These are phyloP conservation scores for Habrosyne pyritoides DNA, from an alignment of 2,888 invertebrate genomes.

Conservation along the genomic window DNA sequence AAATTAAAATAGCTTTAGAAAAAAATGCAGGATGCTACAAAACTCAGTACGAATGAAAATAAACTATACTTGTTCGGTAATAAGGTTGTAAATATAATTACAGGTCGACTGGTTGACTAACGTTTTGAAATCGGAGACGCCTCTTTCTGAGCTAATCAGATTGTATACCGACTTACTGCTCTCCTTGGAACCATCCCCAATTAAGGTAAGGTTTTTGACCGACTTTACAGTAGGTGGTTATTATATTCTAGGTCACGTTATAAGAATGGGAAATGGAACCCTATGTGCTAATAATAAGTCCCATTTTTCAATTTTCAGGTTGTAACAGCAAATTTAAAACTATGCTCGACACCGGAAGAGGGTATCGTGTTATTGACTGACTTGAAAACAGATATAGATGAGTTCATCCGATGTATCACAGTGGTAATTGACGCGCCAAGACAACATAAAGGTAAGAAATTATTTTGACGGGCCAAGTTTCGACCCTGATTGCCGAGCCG, in stretches of 20 bases:
- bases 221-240: background rate
- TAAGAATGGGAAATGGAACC: too few species aligned
- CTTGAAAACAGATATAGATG: conserved; percentile 61
- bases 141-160: conserved; percentile 59
- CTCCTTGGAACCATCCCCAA: conserved; percentile 67
- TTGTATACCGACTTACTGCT: conserved; percentile 67
- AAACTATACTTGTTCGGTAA: background rate
- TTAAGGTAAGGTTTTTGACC: conserved; percentile 50
- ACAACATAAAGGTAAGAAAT: conserved; percentile 50
- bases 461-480: background rate
- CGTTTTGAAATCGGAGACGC: conserved; percentile 61
- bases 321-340: conserved; percentile 60
- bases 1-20: too few species aligned
- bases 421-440: conserved; percentile 52
- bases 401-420: conserved; percentile 56
- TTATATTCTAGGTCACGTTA: background rate
- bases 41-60: background rate
- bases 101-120: conserved; percentile 71
- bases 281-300: background rate
- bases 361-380: conserved; percentile 56
- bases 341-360: conserved; percentile 59
- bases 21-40: too few species aligned
- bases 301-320: conserved; percentile 52
- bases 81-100: conserved; percentile 2
- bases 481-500: too few species aligned